These are phyloP conservation scores for Tangara arthus DNA, from an alignment of 2,797 vertebrate species.

Conservation along the genomic window DNA sequence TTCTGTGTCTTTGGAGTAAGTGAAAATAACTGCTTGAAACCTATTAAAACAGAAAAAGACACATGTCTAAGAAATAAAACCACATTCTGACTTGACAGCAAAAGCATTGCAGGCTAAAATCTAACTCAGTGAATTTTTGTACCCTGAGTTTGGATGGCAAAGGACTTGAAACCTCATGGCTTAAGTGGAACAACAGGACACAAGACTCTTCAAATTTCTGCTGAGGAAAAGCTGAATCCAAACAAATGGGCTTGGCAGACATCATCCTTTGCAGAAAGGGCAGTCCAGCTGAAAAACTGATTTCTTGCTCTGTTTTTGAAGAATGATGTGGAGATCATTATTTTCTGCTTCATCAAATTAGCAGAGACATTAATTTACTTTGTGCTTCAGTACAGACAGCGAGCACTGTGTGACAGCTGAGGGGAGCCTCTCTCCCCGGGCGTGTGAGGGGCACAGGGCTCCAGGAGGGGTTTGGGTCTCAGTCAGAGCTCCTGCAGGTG, in stretches of 20 bases:
- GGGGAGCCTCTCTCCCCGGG: fast-evolving
- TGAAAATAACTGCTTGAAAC: neutral
- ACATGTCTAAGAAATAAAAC: neutral
- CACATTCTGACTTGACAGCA: neutral
- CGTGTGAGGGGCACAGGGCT: neutral
- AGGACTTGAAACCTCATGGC: neutral
- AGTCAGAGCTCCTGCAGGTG: neutral
- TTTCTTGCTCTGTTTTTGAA: neutral
- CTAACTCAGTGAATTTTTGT: neutral
- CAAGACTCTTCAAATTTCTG: neutral
- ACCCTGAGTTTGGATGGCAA: neutral
- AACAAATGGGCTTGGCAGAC: neutral
- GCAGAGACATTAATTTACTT: neutral
- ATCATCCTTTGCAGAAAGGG: neutral
- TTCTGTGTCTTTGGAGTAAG: neutral
- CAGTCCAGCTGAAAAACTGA: neutral
- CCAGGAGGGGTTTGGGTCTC: neutral
- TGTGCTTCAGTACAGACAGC: neutral
- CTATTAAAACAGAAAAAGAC: neutral
- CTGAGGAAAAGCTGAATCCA: neutral
- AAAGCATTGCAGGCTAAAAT: neutral
- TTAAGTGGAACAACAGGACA: neutral
- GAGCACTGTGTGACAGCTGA: fast-evolving
- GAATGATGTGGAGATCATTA: neutral
- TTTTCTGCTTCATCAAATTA: neutral